Evolutionary conservation across 2,797 vertebrate genomes (phyloP), one percentile per base, ranked within the genome.

Genomic region (Labroides dimidiatus): DNA sequence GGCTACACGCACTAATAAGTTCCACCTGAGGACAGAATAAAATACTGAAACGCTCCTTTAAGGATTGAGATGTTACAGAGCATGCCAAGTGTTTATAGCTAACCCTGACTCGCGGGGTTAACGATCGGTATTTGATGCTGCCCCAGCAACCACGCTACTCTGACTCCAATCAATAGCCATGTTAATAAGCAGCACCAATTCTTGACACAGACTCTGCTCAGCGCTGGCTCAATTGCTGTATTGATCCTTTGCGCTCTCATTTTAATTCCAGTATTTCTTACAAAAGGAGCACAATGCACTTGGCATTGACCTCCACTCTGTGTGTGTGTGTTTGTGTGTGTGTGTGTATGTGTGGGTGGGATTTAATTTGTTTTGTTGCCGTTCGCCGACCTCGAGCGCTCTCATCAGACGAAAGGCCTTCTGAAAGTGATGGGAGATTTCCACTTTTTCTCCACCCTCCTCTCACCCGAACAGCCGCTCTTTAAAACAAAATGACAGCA

Each of bases 121-220:
- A 91, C 71, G 78, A 90, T 89, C 72, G 79, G 71, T 88, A 79
- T 90, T 89, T 89, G 81, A 83, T 86, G 67, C 78, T 69, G 78
- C 79, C 72, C 81, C 64, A 44, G 56, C 51, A 57, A 82, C 80
- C 70, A 75, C 27, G 84, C 83, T 86, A 80, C 53, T 84, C 84
- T 75, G 87, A 85, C 85, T 91, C 75, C 73, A 87, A 90, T 94
- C 93, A 88, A 93, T 93, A 91, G 74, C 61, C 85, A 88, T 90
- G 91, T 91, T 94, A 91, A 93, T 94, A 92, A 93, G 89, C 81
- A 70, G 81, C 73, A 81, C 69, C 84, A 75, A 84, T 88, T 87
- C 86, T 86, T 81, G 87, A 88, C 89, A 89, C 76, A 69, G 88
- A 65, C 80, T 85, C 82, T 65, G 87, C 75, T 85, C 80, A 68